Percentiles rank a stretch among this genome's conserved stretches.
phyloP scores from a whole-genome alignment of 2,113 vertebrate species.

The Vimba vimba region DNA sequence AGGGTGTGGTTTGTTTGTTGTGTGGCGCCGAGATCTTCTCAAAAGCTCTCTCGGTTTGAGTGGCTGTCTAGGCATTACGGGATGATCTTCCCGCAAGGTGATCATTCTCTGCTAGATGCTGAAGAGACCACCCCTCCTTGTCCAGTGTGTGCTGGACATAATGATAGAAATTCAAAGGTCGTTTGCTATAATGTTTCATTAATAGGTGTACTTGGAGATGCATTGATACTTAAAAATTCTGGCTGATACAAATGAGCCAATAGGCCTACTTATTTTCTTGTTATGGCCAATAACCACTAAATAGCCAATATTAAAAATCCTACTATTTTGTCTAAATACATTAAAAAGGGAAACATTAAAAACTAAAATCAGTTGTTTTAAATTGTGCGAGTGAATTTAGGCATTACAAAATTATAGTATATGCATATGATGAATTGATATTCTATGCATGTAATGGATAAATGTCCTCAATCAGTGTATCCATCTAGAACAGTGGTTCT shows the following conservation, averaged over 20 bases:
- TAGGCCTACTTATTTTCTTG: no score
- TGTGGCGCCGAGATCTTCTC: constrained; percentile 61
- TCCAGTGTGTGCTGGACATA: background rate
- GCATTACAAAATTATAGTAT: background rate
- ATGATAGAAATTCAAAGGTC: background rate
- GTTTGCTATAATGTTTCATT: background rate
- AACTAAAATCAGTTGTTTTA: no score
- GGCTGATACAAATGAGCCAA: no score
- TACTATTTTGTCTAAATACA: no score
- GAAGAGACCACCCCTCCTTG: constrained; percentile 27
- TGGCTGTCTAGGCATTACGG: constrained; percentile 60
- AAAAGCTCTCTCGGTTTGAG: constrained; percentile 56
- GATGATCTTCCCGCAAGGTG: constrained; percentile 51
- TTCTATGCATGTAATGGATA: background rate
- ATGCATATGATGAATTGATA: background rate
- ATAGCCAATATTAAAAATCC: no score
- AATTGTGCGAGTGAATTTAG: background rate
- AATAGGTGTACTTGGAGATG: background rate
- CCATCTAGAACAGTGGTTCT: no score
- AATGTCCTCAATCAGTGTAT: background rate
- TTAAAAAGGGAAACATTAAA: no score
- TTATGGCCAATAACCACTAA: no score
- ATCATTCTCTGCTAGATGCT: constrained; percentile 43
- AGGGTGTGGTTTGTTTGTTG: constrained; percentile 65
- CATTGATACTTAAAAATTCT: background rate